Conservation (phyloP, 1,140 invertebrate genomes). For the Venustaconcha ellipsiformis region DNA sequence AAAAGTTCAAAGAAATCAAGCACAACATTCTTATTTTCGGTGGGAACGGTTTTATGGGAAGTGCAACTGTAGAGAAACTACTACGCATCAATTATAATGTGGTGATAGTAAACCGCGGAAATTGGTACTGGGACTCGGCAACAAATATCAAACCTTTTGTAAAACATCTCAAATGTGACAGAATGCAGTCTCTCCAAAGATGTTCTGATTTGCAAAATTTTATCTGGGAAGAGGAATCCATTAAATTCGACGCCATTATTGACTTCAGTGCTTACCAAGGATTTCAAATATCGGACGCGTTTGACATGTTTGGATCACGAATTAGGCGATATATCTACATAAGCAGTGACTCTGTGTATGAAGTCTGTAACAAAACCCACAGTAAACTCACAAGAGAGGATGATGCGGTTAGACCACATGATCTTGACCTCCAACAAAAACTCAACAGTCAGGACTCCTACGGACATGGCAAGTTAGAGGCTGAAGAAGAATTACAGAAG, state of each 20-base stretch:
- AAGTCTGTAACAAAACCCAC: slow-evolving; percentile 67
- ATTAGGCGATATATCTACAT: slow-evolving; percentile 70
- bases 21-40: slow-evolving; percentile 66
- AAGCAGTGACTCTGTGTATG: slow-evolving; percentile 72
- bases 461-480: slow-evolving; percentile 68
- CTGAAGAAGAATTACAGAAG: slow-evolving; percentile 67
- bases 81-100: slow-evolving; percentile 58
- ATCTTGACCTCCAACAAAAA: slow-evolving; percentile 45
- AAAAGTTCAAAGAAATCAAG: too few relatives aligned
- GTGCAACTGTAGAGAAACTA: slow-evolving; percentile 61
- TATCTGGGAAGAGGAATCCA: slow-evolving; percentile 41
- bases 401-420: slow-evolving; percentile 65
- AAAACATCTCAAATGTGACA: slow-evolving; percentile 65
- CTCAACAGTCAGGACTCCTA: slow-evolving; percentile 65
- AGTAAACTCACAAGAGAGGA: slow-evolving; percentile 42
- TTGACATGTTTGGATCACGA: slow-evolving; percentile 60
- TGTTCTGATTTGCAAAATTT: slow-evolving; percentile 57
- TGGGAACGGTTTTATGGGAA: slow-evolving; percentile 72
- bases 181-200: slow-evolving; percentile 59
- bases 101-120: slow-evolving; percentile 68
- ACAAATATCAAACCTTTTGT: slow-evolving; percentile 65
- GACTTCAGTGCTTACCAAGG: slow-evolving; percentile 71
- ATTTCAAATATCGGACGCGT: slow-evolving; percentile 59
- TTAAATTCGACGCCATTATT: slow-evolving; percentile 67
- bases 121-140: slow-evolving; percentile 71